These are phyloP conservation scores for Eupithecia tripunctaria DNA, from an alignment of 2,888 invertebrate genomes.

Conservation along the genomic window DNA sequence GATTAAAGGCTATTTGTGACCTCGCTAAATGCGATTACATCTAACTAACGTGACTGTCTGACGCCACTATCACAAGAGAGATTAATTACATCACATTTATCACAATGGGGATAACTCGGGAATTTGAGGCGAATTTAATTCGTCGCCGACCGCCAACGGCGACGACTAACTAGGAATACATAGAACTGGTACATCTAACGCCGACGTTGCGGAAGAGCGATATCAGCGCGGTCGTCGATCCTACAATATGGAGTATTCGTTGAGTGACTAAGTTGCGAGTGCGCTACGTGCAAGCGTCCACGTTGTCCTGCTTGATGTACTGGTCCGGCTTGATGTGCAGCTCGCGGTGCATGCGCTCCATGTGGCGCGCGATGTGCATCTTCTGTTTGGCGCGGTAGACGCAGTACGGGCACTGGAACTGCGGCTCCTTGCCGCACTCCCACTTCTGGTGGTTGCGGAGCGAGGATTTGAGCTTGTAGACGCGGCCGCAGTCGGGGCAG, in stretches of 20 bases:
- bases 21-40: slow-evolving; percentile 65
- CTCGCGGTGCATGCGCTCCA: slow-evolving; percentile 92
- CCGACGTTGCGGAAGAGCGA: slow-evolving; percentile 18
- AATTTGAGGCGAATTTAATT: slow-evolving; percentile 56
- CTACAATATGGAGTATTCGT: slow-evolving; percentile 60
- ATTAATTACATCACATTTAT: slow-evolving; percentile 81
- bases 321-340: slow-evolving; percentile 82
- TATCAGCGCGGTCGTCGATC: slow-evolving; percentile 47
- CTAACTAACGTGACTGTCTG: slow-evolving; percentile 81
- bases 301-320: slow-evolving; percentile 80
- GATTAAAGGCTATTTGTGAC: slow-evolving; percentile 62
- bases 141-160: slow-evolving; percentile 40
- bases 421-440: slow-evolving; percentile 94
- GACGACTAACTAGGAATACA: slow-evolving; percentile 36
- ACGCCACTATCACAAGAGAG: slow-evolving; percentile 81
- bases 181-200: slow-evolving; percentile 32
- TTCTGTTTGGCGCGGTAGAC: slow-evolving; percentile 93
- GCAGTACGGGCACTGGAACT: slow-evolving; percentile 92
- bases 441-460: slow-evolving; percentile 93
- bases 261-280: slow-evolving; percentile 37
- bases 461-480: slow-evolving; percentile 94
- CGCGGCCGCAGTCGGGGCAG: slow-evolving; percentile 92
- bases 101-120: slow-evolving; percentile 76
- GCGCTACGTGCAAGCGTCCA: slow-evolving; percentile 80
- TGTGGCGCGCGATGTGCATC: slow-evolving; percentile 93